Base-by-base conservation (phyloP, 2,888 invertebrate species). In the Baronia brevicornis region DNA sequence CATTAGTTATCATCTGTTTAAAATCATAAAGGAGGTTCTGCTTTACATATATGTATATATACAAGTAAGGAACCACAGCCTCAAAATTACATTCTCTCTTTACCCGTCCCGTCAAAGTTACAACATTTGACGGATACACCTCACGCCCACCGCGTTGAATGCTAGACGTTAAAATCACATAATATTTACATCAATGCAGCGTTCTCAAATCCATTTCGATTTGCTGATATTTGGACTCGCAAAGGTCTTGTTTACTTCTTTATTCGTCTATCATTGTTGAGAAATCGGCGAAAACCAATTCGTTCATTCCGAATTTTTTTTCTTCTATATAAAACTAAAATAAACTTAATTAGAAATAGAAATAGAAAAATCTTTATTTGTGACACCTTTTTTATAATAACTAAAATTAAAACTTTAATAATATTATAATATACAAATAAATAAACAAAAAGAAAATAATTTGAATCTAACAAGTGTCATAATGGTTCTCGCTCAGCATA, bases 151-250 rank as follows among this genome's bases (percentile, higher is more conserved):
- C 23, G 26, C 22, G 37, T 34, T 31, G 34, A 39, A 42, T 42
- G 36, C 39, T 29, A 40, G 27, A 14, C 27, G 27, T 40, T 41
- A 36, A 36, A 44, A 33, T 41, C 44, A 41, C 41, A 44, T 36
- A 37, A 34, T 46, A 41, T 39, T 44, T 45, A 38, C 48, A 36
- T 39, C 35, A 36, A 36, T 36, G 30, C 28, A 34, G 6, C 29
- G 26, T 39, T 37, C 42, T 46, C 46, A 35, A 38, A 39, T 30
- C 33, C 25, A 35, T 36, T 32, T 19, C 27, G 25, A 15, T 17
- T 36, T 19, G 23, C 31, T 36, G 36, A 31, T 31, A 33, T 26
- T 29, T 23, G 25, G 25, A 32, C 26, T 37, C 31, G 35, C 36
- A 25, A 28, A 38, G 22, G 26, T 30, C 35, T 30, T 21, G 30